These are phyloP conservation scores for Sthenelais limicola DNA, from an alignment of 2,888 invertebrate species.

Conservation along the genomic window DNA sequence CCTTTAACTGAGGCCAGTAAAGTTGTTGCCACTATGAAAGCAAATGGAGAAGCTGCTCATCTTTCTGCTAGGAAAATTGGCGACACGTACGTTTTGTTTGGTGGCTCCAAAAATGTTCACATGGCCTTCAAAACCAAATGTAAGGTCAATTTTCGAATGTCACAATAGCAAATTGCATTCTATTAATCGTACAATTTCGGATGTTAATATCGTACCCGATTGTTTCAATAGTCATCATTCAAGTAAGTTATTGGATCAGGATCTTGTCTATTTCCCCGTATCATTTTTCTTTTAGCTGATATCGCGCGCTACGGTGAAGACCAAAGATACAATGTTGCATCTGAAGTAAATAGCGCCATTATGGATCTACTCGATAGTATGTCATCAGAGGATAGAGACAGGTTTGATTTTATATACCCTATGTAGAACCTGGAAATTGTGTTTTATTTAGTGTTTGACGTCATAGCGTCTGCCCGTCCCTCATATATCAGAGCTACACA, in stretches of 20 bases:
- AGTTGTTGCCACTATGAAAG: conserved; percentile 67
- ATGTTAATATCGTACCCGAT: neutral
- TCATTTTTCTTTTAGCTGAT: conserved; percentile 57
- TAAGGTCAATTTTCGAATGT: conserved; percentile 44
- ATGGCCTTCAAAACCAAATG: conserved; percentile 68
- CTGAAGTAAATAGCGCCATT: conserved; percentile 65
- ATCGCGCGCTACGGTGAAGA: conserved; percentile 59
- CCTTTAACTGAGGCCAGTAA: conserved; percentile 58
- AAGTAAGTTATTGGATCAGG: neutral
- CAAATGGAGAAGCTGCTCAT: conserved; percentile 74
- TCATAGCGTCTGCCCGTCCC: too few relatives aligned
- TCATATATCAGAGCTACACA: too few relatives aligned
- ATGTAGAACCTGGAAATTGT: too few relatives aligned
- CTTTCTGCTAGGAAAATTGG: conserved; percentile 68
- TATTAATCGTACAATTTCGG: conserved; percentile 9
- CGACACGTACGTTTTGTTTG: conserved; percentile 66
- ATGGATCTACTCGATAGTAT: conserved; percentile 62
- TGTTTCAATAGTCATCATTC: neutral
- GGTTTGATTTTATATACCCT: too few relatives aligned
- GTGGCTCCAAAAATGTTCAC: conserved; percentile 74
- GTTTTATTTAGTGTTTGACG: too few relatives aligned
- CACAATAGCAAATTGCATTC: neutral
- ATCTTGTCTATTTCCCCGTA: neutral
- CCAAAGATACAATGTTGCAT: conserved; percentile 68
- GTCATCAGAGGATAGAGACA: conserved; percentile 54